Evolutionary conservation across 2,888 invertebrate species (phyloP), one percentile per base, ranked within the genome.

Genomic region (Nemapogon koenigi): DNA sequence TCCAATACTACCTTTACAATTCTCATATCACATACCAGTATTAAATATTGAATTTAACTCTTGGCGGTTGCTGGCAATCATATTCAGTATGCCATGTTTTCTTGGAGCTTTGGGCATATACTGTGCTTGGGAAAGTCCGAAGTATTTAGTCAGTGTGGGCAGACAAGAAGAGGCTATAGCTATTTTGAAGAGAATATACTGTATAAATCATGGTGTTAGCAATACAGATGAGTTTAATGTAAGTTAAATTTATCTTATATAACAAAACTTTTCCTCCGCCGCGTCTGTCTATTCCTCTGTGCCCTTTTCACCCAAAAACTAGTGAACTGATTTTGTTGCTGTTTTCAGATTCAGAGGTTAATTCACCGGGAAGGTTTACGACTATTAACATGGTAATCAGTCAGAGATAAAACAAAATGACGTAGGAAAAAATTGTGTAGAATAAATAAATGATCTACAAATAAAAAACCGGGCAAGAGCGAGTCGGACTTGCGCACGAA

Each of bases 81-180:
- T 86, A 1, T 83, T 86, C 48, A 81, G 84, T 0, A 14, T 85
- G 1, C 84, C 91, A 0, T 82, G 85, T 41, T 52, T 86, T 0
- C 16, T 87, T 0, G 83, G 86, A 0, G 81, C 85, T 0, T 8
- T 84, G 0, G 79, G 83, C 1, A 59, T 85, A 1, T 57, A 68
- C 1, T 67, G 59, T 19, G 66, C 84, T 6, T 88, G 87, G 0
- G 92, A 92, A 59, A 91, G 89, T 45, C 92, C 92, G 0, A 89
- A 89, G 55, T 92, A 85, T 51, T 11, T 33, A 11, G 18, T 67
- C 80, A 65, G 80, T 78, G 35, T 84, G 71, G 64, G 86, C 67
- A 72, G 52, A 2, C 52, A 64, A 2, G 67, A 81, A 0, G 71
- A 82, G 39, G 87, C 90, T 0, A 49, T 90, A 27, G 43, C 59